phyloP scores from a whole-genome alignment of 64 coral and sea anemone genomes.

The Actinia tenebrosa region DNA sequence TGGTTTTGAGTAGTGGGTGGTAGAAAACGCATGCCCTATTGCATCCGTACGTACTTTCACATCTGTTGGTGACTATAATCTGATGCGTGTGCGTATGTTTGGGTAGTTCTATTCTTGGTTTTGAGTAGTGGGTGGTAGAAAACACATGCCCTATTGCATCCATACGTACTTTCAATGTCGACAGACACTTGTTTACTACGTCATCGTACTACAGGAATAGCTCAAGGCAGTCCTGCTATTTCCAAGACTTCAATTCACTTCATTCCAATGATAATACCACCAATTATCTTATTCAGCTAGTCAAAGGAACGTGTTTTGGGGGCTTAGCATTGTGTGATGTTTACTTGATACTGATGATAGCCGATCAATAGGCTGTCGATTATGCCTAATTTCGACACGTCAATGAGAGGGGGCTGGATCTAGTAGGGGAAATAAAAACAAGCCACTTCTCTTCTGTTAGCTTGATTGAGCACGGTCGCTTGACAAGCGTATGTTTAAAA shows the following conservation, averaged over 20 bases:
- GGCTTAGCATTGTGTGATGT: not conserved
- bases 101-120: not conserved
- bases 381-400: not conserved
- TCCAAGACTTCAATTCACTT: not conserved
- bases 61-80: not conserved
- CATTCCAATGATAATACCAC: not conserved
- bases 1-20: not conserved
- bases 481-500: not conserved
- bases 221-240: not conserved
- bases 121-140: not conserved
- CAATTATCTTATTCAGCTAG: not conserved
- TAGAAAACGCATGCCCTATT: not conserved
- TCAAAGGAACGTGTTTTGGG: not conserved
- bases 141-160: slow-evolving; percentile 3
- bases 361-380: not conserved
- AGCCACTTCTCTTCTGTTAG: not conserved
- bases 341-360: not conserved
- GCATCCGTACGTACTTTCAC: not conserved
- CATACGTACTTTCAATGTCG: not conserved
- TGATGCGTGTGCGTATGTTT: not conserved
- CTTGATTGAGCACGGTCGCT: not conserved
- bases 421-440: not conserved
- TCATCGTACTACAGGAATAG: not conserved
- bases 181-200: not conserved
- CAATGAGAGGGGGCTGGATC: not conserved